A percentile compares a stretch with the other conserved stretches of the same genome.
Conservation (phyloP, 2,797 vertebrate species). For the Mallotus villosus region DNA sequence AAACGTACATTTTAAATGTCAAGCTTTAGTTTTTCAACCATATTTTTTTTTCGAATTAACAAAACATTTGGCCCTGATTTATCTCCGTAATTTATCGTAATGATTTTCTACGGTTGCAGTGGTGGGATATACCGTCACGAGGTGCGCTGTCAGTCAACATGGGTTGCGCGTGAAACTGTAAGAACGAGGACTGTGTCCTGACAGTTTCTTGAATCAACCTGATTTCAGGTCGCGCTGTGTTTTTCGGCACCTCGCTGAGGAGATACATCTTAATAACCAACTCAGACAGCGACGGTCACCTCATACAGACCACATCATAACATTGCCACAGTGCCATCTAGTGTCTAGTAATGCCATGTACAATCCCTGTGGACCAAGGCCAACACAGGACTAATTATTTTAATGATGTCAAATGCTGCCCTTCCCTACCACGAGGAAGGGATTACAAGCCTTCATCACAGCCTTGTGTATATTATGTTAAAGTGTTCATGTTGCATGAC, state of each 20-base stretch:
- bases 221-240: slow-evolving; percentile 15
- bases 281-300: background rate
- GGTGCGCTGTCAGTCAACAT: background rate
- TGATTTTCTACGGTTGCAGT: background rate
- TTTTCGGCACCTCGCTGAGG: slow-evolving; percentile 8
- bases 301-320: slow-evolving; percentile 21
- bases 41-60: too few relatives aligned
- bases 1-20: too few relatives aligned
- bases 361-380: slow-evolving; percentile 7
- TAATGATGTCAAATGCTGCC: slow-evolving; percentile 45
- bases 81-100: too few relatives aligned
- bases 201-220: slow-evolving; percentile 21
- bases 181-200: background rate
- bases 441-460: slow-evolving; percentile 41
- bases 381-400: slow-evolving; percentile 1
- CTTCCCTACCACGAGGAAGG: slow-evolving; percentile 23
- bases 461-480: slow-evolving; percentile 34
- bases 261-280: slow-evolving; percentile 2
- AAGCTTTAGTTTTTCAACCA: too few relatives aligned
- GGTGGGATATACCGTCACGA: too few relatives aligned
- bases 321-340: slow-evolving; percentile 59
- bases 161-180: background rate
- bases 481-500: slow-evolving; percentile 54
- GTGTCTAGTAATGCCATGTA: slow-evolving; percentile 49
- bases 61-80: too few relatives aligned